Percentiles rank a stretch among this genome's conserved stretches.
Evolutionary conservation across 1,140 invertebrate species (phyloP).

Genomic region (Brachionus koreanus): DNA sequence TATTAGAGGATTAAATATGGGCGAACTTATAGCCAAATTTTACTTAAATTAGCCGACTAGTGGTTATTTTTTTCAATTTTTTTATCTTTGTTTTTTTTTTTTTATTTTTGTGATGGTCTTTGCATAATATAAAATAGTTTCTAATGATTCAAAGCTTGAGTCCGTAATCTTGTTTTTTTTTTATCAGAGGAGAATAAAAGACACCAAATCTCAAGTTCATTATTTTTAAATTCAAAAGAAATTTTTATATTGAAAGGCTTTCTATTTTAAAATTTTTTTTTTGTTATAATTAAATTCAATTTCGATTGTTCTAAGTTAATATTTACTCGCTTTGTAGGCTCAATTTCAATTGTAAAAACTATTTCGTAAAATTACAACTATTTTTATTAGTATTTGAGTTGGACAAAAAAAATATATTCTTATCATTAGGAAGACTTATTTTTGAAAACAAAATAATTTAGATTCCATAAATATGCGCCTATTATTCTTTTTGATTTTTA

Average conservation of each 20-base stretch:
- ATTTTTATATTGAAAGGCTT: conserved; percentile 31
- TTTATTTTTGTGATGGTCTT: background rate
- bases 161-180: conserved; percentile 5
- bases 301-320: conserved; percentile 39
- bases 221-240: conserved; percentile 5
- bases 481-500: background rate
- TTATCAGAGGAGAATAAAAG: background rate
- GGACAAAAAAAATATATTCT: background rate
- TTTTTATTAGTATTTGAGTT: background rate
- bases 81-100: background rate
- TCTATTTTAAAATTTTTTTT: background rate
- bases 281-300: conserved; percentile 31
- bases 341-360: background rate
- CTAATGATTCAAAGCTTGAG: background rate
- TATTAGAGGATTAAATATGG: background rate
- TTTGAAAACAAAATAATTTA: background rate
- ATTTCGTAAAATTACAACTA: background rate
- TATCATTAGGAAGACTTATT: background rate
- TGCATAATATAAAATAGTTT: background rate
- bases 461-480: background rate
- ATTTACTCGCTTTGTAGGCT: conserved; percentile 23
- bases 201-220: background rate
- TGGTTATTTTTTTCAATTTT: background rate
- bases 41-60: background rate
- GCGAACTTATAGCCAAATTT: background rate